Evolutionary conservation across 2,888 invertebrate genomes (phyloP), one percentile per base, ranked within the genome.

Genomic region (Oscheius sp.): DNA sequence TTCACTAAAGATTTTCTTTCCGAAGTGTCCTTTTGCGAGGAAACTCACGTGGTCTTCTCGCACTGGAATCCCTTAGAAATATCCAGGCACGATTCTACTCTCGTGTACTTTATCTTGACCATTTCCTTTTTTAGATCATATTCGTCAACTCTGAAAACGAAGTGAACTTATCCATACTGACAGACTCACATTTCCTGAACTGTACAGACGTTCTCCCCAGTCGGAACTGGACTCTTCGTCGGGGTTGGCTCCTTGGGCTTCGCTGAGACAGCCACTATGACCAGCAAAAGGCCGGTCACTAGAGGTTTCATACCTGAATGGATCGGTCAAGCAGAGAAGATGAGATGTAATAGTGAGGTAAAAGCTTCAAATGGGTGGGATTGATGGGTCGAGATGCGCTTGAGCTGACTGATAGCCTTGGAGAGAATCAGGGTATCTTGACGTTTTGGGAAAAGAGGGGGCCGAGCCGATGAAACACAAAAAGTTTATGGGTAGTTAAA

Each of bases 51-150:
- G 58, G 78, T 78, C 11, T 79, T 83, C 33, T 72, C 63, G 63
- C 87, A 87, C 68, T 81, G 73, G 75, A 86, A 87, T 21, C 83
- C 82, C 48, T 84, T 79, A 29, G 78, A 68, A 42, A 80, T 70
- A 48, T 85, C 84, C 7, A 80, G 76, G 58, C 87, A 88, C 1
- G 74, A 58, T 42, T 82, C 82, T 51, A 78, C 76, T n/a, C 77
- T 78, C 42, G 76, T 79, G 70, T 76, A 76, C 11, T 62, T 73
- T 10, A 81, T 78, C 7, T 75, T 65, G 29, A 76, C 71, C 3
- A 73, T 63, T 32, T 79, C 78, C 72, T 84, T 84, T 48, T 72
- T 47, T 29, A 83, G 71, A 11, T 83, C 78, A 70, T 79, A 79
- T 10, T 78, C 77, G 29, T 82, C 82, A 29, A 80, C 81, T 10